Conservation (phyloP, 2,797 vertebrate genomes). For the Parotocinclus haroldoi region DNA sequence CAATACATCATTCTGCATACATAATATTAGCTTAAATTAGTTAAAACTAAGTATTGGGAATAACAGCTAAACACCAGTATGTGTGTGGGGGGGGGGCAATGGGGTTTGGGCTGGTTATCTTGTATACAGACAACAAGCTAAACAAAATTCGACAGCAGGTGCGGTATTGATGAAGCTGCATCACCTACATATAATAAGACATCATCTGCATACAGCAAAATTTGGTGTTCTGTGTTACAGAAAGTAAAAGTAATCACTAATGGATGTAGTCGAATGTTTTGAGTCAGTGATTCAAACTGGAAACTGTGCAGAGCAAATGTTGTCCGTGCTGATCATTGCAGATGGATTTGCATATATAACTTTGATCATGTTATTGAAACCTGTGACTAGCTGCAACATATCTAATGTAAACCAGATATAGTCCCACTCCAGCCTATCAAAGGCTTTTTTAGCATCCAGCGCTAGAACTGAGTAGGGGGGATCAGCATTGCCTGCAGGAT, state of each 20-base stretch:
- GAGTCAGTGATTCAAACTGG: constrained; percentile 18
- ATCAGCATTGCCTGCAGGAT: too few relatives aligned
- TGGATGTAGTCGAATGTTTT: constrained; percentile 2
- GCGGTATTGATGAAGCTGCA: too few relatives aligned
- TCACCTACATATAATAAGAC: constrained; percentile 11
- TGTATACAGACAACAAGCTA: too few relatives aligned
- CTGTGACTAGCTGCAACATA: not conserved
- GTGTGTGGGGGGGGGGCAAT: too few relatives aligned
- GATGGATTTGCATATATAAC: constrained; percentile 11
- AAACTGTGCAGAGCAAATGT: constrained; percentile 3
- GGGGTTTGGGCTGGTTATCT: too few relatives aligned
- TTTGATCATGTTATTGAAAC: constrained; percentile 1
- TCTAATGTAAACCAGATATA: constrained; percentile 4
- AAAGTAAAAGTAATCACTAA: not conserved
- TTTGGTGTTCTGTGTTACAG: constrained; percentile 5
- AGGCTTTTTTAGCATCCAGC: constrained; percentile 15
- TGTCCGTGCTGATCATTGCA: not conserved
- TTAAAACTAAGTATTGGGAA: too few relatives aligned
- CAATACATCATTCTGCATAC: too few relatives aligned
- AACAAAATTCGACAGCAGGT: too few relatives aligned
- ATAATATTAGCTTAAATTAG: too few relatives aligned
- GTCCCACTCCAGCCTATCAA: constrained; percentile 8
- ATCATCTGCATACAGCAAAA: constrained; percentile 5
- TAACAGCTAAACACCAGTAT: too few relatives aligned
- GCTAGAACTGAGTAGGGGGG: too few relatives aligned